A percentile compares a stretch with the other conserved stretches of the same genome.
Conservation (phyloP, 2,113 vertebrate genomes). For the Chaetorhynchus papuensis region DNA sequence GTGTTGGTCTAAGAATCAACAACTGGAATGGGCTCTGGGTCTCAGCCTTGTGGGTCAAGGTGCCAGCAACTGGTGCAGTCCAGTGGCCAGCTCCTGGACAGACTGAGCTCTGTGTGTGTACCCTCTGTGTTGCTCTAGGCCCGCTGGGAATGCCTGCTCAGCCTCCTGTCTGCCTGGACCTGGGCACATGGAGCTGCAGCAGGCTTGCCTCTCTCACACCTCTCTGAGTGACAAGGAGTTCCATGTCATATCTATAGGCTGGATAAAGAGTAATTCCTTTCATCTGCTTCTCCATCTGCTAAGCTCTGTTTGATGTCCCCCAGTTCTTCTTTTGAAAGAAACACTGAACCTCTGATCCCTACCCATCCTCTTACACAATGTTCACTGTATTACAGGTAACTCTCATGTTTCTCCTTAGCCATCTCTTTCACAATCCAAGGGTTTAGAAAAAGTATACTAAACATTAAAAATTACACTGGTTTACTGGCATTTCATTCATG, state of each 20-base stretch:
- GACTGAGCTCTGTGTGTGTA: not conserved
- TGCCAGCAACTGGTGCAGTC: not conserved
- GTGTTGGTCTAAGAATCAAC: not conserved
- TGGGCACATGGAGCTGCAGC: not conserved
- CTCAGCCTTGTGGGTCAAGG: not conserved
- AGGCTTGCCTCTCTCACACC: not conserved
- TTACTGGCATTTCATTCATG: not conserved
- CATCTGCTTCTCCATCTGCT: not conserved
- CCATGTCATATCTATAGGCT: not conserved
- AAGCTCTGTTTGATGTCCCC: not conserved
- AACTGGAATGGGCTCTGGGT: not conserved
- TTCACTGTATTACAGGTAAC: not conserved
- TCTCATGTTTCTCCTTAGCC: not conserved
- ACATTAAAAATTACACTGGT: not conserved
- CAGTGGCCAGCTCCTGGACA: not conserved
- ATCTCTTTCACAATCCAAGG: not conserved
- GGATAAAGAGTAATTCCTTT: not conserved
- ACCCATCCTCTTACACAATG: not conserved
- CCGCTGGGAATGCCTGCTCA: not conserved
- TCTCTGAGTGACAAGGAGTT: not conserved
- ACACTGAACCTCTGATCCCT: not conserved
- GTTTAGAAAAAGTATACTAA: not conserved
- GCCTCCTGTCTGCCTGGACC: not conserved
- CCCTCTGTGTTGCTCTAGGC: not conserved
- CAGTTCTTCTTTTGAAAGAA: not conserved